A percentile compares a stretch with the other conserved stretches of the same genome.
phyloP scores from a whole-genome alignment of 2,797 vertebrate species.

The Margarornis squamiger region DNA sequence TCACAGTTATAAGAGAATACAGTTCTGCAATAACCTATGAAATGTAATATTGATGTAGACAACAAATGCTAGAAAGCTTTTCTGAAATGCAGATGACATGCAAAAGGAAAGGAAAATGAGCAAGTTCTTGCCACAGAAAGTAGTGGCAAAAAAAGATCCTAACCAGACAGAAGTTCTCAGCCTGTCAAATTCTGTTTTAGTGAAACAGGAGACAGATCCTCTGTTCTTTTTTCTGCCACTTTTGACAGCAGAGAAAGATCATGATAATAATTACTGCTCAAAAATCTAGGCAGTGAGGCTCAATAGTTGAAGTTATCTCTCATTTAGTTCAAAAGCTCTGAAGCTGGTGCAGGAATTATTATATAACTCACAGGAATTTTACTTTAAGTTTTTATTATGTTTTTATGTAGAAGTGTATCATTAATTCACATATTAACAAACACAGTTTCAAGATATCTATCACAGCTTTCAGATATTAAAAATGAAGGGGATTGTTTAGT shows the following conservation, averaged over 20 bases:
- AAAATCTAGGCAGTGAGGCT: not conserved
- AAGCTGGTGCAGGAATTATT: not conserved
- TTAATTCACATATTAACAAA: not conserved
- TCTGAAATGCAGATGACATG: not conserved
- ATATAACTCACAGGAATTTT: not conserved
- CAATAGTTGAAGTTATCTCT: not conserved
- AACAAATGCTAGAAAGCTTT: not conserved
- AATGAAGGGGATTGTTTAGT: not conserved
- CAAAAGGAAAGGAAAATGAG: slow-evolving; percentile 1
- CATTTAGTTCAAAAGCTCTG: not conserved
- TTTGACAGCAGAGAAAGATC: slow-evolving; percentile 19
- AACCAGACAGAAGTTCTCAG: slow-evolving; percentile 28
- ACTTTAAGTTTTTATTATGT: not conserved
- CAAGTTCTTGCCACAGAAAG: not conserved
- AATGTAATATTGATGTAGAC: not conserved
- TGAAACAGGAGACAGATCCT: slow-evolving; percentile 1
- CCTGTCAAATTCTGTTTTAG: slow-evolving; percentile 24
- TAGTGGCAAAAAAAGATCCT: not conserved
- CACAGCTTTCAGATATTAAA: not conserved
- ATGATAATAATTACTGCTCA: not conserved
- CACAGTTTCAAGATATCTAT: not conserved
- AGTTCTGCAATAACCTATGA: not conserved
- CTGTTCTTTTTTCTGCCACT: not conserved
- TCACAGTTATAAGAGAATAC: not conserved
- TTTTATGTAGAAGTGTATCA: not conserved